Conservation (phyloP, 2,888 invertebrate species). For the Tiliacea citrago region DNA sequence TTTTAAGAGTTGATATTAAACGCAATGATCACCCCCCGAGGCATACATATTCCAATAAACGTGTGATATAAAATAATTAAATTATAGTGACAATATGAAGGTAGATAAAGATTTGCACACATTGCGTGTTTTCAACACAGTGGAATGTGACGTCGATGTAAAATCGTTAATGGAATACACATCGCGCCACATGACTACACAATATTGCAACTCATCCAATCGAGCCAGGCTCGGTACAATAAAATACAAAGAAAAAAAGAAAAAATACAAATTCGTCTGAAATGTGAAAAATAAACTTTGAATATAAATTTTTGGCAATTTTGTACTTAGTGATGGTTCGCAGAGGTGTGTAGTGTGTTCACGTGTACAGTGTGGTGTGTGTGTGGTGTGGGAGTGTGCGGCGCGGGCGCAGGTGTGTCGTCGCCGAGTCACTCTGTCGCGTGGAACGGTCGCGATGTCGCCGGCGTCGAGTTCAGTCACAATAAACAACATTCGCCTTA, state of each 20-base stretch:
- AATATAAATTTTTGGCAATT: constrained; percentile 89
- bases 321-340: constrained; percentile 89
- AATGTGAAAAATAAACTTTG: constrained; percentile 72
- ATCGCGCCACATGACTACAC: constrained; percentile 69
- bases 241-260: constrained; percentile 68
- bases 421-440: constrained; percentile 75
- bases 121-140: constrained; percentile 76
- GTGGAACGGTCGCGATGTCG: constrained; percentile 66
- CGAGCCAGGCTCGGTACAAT: constrained; percentile 73
- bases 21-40: constrained; percentile 64
- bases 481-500: constrained; percentile 87
- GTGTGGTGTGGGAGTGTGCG: constrained; percentile 67
- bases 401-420: constrained; percentile 76
- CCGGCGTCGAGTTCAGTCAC: constrained; percentile 82
- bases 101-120: constrained; percentile 72
- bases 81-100: constrained; percentile 63
- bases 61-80: constrained; percentile 64
- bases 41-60: constrained; percentile 59
- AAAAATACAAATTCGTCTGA: constrained; percentile 72
- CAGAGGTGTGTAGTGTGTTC: constrained; percentile 74
- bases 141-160: constrained; percentile 73
- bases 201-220: constrained; percentile 72
- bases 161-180: constrained; percentile 72
- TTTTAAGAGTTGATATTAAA: constrained; percentile 62
- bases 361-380: constrained; percentile 67